Evolutionary conservation across 2,113 vertebrate species (phyloP).

Genomic region (Mesembrinibis cayennensis): DNA sequence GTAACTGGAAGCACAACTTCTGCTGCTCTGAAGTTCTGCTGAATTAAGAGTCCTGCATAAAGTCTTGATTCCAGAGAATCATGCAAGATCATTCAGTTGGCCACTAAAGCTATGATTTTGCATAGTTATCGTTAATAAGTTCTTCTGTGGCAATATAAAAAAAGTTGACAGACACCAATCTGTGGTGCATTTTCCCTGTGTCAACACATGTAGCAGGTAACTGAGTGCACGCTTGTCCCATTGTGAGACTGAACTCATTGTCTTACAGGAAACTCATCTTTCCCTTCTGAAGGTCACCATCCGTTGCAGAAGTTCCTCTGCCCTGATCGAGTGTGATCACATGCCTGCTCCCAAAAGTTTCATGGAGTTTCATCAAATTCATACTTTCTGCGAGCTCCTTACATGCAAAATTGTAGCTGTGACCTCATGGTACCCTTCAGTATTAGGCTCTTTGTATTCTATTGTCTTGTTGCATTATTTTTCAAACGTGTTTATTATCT

Average conservation of each 20-base stretch:
- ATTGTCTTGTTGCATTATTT: not conserved
- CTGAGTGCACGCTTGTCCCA: not conserved
- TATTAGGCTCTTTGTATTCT: not conserved
- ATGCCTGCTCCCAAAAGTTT: not conserved
- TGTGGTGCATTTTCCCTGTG: not conserved
- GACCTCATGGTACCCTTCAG: not conserved
- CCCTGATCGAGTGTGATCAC: not conserved
- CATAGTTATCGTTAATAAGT: not conserved
- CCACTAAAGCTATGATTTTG: not conserved
- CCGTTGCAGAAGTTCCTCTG: not conserved
- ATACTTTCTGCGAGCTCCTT: not conserved
- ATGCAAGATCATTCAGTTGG: not conserved
- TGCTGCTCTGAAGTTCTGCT: not conserved
- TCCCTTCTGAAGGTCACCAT: not conserved
- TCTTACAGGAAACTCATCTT: not conserved
- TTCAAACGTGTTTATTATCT: not conserved
- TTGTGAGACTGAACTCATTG: not conserved
- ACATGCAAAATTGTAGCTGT: not conserved
- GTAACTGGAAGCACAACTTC: not conserved
- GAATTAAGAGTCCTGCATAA: not conserved
- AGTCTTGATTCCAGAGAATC: not conserved
- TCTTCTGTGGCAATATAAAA: not conserved
- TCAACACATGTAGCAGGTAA: accelerated
- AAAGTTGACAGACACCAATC: not conserved
- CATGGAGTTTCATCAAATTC: not conserved